These are phyloP conservation scores for Papilio gigon DNA, from an alignment of 2,888 invertebrate species.

Conservation along the genomic window DNA sequence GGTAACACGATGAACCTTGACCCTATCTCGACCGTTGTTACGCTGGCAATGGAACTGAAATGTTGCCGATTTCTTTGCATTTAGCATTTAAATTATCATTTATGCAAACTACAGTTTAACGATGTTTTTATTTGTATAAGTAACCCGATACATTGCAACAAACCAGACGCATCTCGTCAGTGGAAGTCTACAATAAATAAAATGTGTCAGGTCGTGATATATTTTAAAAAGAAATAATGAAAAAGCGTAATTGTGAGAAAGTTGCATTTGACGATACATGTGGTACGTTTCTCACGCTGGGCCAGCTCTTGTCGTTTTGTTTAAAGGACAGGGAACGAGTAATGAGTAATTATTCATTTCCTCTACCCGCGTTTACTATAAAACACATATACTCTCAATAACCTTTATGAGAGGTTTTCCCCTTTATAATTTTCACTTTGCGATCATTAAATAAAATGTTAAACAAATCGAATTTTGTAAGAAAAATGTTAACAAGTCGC, in stretches of 20 bases:
- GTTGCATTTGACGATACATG: constrained; percentile 11
- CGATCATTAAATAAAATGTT: neutral
- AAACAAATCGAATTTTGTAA: neutral
- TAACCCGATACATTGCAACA: too few species aligned
- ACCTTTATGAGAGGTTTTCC: too few species aligned
- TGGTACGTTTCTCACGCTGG: constrained; percentile 29
- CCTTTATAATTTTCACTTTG: too few species aligned
- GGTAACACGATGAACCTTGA: constrained; percentile 67
- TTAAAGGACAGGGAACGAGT: neutral
- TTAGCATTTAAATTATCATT: neutral
- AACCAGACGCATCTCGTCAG: neutral
- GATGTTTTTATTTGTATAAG: too few species aligned
- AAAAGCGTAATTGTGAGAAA: constrained; percentile 11
- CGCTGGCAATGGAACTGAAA: constrained; percentile 51
- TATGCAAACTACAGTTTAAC: neutral
- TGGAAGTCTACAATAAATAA: neutral
- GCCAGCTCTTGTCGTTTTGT: constrained; percentile 10
- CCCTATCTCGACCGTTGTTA: constrained; percentile 55
- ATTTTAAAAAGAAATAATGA: neutral
- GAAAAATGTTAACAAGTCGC: neutral
- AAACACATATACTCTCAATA: too few species aligned
- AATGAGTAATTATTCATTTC: neutral
- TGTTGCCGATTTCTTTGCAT: neutral
- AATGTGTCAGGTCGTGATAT: neutral
- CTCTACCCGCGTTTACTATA: too few species aligned